Base-by-base conservation (phyloP, 2,113 vertebrate species). In the Sialia sialis region DNA sequence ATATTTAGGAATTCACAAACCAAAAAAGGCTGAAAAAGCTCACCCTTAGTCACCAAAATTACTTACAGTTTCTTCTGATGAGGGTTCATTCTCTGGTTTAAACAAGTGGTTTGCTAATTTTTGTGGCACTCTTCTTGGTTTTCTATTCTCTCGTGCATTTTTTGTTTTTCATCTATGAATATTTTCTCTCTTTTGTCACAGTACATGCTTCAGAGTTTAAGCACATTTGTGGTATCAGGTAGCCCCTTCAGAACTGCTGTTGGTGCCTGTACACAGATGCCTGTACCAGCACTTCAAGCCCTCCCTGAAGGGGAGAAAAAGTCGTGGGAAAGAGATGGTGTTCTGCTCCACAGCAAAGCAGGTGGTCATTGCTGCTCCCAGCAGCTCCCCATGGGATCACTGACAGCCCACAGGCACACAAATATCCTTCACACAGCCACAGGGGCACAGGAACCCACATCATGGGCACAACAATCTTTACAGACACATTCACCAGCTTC, bases 241-340 rank as follows among this genome's bases (percentile, higher is more conserved):
- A 16, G 43, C 26, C 25, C 55, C 10, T 70, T 60, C 87, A 34
- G 63, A 51, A 54, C n/a, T 7, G 14, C 26, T 23, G 27, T 5
- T 1, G 2, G n/a, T 26, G 55, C 12, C n/a, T 0, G 0, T 7
- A 19, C 4, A 2, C 3, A 20, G 51, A 43, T 1, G 3, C 19
- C 83, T 49, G 39, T 16, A 6, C 34, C 30, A 55, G 34, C 38
- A 43, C 59, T 44, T 52, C 27, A 13, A 17, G 41, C 11, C 68
- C 43, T 54, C n/a, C 66, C 62, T 16, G 29, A 85, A 67, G 48
- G 23, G 3, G 66, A 48, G 39, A 48, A 12, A 4, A 55, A 73
- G 17, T 16, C 48, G 29, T 0, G 5, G 54, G 52, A 16, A 58
- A 55, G 36, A 54, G 38, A 21, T 4, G 49, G 48, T 19, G 4